phyloP scores from a whole-genome alignment of 2,888 invertebrate species.

The Laothoe populi region DNA sequence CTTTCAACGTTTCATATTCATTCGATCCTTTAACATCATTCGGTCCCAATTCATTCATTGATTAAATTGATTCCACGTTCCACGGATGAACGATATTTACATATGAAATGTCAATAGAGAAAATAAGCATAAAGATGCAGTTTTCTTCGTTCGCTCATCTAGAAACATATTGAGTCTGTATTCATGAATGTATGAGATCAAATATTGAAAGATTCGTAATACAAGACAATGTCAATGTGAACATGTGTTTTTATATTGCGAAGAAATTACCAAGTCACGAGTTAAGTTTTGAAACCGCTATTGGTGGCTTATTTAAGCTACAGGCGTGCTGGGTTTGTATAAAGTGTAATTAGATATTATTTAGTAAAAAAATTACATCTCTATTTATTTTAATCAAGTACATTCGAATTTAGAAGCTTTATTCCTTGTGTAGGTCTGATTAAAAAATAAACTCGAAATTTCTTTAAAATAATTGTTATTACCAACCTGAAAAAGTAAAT shows the following conservation, averaged over 20 bases:
- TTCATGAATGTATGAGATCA: conserved; percentile 25
- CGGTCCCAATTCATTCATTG: conserved; percentile 2
- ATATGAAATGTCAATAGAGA: conserved; percentile 12
- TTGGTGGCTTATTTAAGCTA: neutral
- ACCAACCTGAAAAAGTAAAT: no score
- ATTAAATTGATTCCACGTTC: conserved; percentile 14
- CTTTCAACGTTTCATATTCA: conserved; percentile 2
- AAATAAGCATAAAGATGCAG: conserved; percentile 19
- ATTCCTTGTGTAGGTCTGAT: no score
- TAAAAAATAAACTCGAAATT: no score
- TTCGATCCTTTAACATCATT: conserved; percentile 3
- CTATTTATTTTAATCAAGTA: no score
- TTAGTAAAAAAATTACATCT: no score
- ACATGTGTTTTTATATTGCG: conserved; percentile 18
- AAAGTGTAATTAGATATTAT: no score
- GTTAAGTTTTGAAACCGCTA: neutral
- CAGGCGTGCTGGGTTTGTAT: neutral
- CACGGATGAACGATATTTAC: conserved; percentile 2
- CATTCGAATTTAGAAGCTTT: no score
- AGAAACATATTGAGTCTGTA: conserved; percentile 27
- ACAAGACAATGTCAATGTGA: conserved; percentile 17
- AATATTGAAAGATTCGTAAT: conserved; percentile 30
- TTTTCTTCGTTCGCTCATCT: conserved; percentile 16
- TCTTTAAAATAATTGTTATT: no score
- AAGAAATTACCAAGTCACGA: neutral